Percentiles rank a stretch among this genome's conserved stretches.
Conservation (phyloP, 2,888 invertebrate genomes). For the Amphipyra tragopoginis region DNA sequence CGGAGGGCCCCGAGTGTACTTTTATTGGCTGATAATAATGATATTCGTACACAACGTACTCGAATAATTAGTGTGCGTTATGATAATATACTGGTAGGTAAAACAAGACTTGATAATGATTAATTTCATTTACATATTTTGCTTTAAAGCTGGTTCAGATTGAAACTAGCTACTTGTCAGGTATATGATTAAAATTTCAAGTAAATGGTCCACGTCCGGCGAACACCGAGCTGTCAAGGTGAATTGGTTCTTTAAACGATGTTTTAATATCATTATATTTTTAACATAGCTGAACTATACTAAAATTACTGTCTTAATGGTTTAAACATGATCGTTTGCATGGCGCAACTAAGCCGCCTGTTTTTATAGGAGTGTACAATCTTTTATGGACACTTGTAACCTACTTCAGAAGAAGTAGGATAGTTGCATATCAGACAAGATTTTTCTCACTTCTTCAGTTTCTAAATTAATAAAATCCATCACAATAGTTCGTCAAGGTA, state of each 20-base stretch:
- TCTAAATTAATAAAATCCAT: too few species aligned
- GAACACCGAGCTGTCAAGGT: conserved; percentile 47
- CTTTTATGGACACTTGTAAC: conserved; percentile 4
- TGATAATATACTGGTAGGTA: too few species aligned
- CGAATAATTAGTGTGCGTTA: too few species aligned
- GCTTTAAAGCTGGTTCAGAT: conserved; percentile 11
- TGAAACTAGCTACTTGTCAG: conserved; percentile 25
- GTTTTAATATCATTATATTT: conserved; percentile 43
- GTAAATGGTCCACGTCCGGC: conserved; percentile 50
- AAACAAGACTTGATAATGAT: too few species aligned
- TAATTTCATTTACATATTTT: too few species aligned
- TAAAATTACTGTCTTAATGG: conserved; percentile 33
- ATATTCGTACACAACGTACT: too few species aligned
- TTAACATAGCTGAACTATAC: conserved; percentile 37
- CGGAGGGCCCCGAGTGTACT: too few species aligned
- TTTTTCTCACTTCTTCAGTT: neutral
- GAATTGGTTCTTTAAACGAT: conserved; percentile 45
- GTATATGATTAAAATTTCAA: conserved; percentile 30
- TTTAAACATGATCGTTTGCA: conserved; percentile 31
- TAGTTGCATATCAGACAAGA: neutral
- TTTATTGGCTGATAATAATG: too few species aligned
- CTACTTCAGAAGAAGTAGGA: conserved; percentile 1
- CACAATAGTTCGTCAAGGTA: too few species aligned
- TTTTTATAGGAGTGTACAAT: conserved; percentile 11
- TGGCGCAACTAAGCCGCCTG: conserved; percentile 19